Conservation (phyloP, 2,888 invertebrate genomes). For the Taenaris catops region DNA sequence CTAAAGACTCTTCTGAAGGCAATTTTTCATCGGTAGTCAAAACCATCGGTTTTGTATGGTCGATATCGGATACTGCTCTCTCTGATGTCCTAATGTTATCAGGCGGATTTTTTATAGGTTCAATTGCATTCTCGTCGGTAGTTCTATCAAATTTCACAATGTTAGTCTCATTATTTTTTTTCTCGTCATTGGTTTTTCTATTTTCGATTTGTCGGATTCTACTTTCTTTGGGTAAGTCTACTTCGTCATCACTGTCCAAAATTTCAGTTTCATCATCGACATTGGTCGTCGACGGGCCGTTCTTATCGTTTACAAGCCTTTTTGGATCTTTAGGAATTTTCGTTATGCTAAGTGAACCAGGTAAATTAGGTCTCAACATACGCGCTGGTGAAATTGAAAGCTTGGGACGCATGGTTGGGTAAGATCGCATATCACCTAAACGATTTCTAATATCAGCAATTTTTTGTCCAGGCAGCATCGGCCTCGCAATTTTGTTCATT, state of each 20-base stretch:
- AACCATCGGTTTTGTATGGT: slow-evolving; percentile 37
- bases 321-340: slow-evolving; percentile 54
- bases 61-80: slow-evolving; percentile 8
- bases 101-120: slow-evolving; percentile 2
- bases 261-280: slow-evolving; percentile 65
- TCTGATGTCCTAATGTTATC: slow-evolving; percentile 18
- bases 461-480: slow-evolving; percentile 59
- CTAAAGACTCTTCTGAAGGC: slow-evolving; percentile 59
- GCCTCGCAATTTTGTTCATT: slow-evolving; percentile 50
- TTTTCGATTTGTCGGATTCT: slow-evolving; percentile 11
- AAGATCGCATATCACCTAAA: slow-evolving; percentile 53
- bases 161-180: slow-evolving; percentile 9
- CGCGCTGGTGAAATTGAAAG: slow-evolving; percentile 44
- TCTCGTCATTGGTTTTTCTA: slow-evolving; percentile 2
- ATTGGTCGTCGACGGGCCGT: slow-evolving; percentile 31
- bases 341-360: slow-evolving; percentile 68
- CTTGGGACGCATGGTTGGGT: slow-evolving; percentile 50
- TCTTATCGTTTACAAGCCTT: slow-evolving; percentile 39
- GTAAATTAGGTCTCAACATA: slow-evolving; percentile 50
- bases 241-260: slow-evolving; percentile 65
- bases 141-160: slow-evolving; percentile 10
- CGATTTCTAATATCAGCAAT: slow-evolving; percentile 61
- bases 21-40: slow-evolving; percentile 67
- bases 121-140: slow-evolving; percentile 1
- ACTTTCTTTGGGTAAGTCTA: slow-evolving; percentile 22